Base-by-base conservation (phyloP, 2,797 vertebrate genomes). In the Microchirus variegatus region DNA sequence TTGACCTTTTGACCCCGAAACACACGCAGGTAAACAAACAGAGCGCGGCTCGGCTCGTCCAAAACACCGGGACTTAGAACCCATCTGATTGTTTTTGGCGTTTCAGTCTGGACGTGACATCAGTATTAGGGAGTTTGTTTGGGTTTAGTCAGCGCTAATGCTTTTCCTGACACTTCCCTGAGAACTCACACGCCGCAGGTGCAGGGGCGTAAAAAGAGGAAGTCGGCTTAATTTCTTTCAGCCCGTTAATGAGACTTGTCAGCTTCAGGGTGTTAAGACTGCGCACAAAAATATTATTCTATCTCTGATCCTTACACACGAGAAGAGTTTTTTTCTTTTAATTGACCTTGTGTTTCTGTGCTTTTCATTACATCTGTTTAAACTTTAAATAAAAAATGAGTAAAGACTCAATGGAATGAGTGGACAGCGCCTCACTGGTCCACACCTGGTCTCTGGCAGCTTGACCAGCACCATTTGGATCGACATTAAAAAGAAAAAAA, bases 1-100 rank as follows among this genome's bases (percentile, higher is more conserved):
- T 63, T 56, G 40, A 5, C 74, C 80, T 78, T 66, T 57, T 84
- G 79, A 80, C 64, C 78, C 44, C 55, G 63, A 84, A 73, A 52
- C 15, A 4, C 13, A 15, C 68, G 48, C 61, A 74, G 74, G 59
- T 79, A 70, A 70, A 84, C 64, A 82, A 83, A 80, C 68, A 71
- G 56, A 70, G 38, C 2, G 0, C 13, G 41, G 51, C 47, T 50
- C 7, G 47, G 66, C 78, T 81, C 79, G 7, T 67, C 69, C 63
- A 67, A 62, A 53, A 52, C 18, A 2, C 36, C 44, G 68, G 53
- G 62, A 82, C 72, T 79, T 67, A 84, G 67, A 53, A 54, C 68
- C 31, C 2, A 17, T 49, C 49, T 79, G 70, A 83, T 82, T 86
- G 77, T 86, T 84, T 84, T 84, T 85, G 81, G 78, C 81, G 50